Evolutionary conservation across 2,888 invertebrate species (phyloP).

Genomic region (Agrochola lychnidis): DNA sequence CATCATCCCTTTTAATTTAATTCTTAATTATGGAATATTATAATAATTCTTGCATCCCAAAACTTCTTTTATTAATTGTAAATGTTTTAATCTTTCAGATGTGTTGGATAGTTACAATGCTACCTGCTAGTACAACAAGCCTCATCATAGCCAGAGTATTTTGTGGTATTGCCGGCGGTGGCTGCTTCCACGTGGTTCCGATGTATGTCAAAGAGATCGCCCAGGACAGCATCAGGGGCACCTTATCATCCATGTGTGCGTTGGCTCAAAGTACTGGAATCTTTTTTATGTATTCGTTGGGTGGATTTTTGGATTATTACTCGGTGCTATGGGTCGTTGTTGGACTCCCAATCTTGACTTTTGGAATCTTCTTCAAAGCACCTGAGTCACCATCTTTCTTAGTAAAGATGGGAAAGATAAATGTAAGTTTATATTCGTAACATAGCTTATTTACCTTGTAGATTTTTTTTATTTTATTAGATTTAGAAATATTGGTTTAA

Average conservation of each 20-base stretch:
- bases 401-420: slow-evolving; percentile 74
- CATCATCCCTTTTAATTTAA: neutral
- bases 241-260: slow-evolving; percentile 71
- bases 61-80: neutral
- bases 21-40: neutral
- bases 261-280: slow-evolving; percentile 75
- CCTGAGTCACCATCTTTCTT: slow-evolving; percentile 83
- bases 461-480: neutral
- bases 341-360: slow-evolving; percentile 68
- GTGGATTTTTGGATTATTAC: slow-evolving; percentile 76
- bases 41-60: neutral
- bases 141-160: slow-evolving; percentile 74
- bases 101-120: slow-evolving; percentile 71
- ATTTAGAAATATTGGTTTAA: neutral
- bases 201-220: slow-evolving; percentile 81
- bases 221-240: slow-evolving; percentile 76
- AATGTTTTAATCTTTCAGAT: slow-evolving; percentile 57
- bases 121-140: slow-evolving; percentile 62
- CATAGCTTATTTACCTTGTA: neutral
- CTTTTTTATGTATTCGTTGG: slow-evolving; percentile 75
- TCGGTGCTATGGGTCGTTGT: slow-evolving; percentile 73
- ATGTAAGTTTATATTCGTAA: slow-evolving; percentile 70
- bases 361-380: slow-evolving; percentile 71
- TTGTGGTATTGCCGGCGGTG: slow-evolving; percentile 74
- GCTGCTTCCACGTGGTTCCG: slow-evolving; percentile 75